phyloP scores from a whole-genome alignment of 1,140 invertebrate species.

The Pemphigus obesinymphae region DNA sequence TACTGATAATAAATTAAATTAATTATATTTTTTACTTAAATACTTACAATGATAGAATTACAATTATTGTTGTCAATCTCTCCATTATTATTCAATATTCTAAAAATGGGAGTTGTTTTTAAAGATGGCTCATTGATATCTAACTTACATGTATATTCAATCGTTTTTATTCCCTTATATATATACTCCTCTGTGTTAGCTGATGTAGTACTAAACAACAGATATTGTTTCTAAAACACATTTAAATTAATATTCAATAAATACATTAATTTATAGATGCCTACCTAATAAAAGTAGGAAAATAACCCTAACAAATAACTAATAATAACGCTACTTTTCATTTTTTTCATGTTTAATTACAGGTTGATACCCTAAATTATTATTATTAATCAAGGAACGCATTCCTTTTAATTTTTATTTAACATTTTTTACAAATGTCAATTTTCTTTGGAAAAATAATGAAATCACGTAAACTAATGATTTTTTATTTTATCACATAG shows the following conservation, averaged over 20 bases:
- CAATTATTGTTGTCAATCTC: neutral
- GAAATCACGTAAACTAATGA: too few species aligned
- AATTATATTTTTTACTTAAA: neutral
- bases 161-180: neutral
- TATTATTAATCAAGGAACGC: too few species aligned
- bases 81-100: neutral
- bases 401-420: too few species aligned
- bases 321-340: too few species aligned
- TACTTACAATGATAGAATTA: conserved; percentile 14
- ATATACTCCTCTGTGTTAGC: neutral
- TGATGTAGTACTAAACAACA: neutral
- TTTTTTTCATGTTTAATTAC: too few species aligned
- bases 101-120: conserved; percentile 5
- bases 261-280: neutral
- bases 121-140: conserved; percentile 19
- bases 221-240: conserved; percentile 10
- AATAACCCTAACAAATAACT: too few species aligned
- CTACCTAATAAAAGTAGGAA: too few species aligned
- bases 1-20: neutral
- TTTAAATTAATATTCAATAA: neutral
- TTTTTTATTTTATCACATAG: too few species aligned
- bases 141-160: neutral
- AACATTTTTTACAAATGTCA: too few species aligned
- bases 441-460: too few species aligned
- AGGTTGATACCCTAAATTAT: too few species aligned